These are phyloP conservation scores for Diplodus puntazzo DNA, from an alignment of 2,797 vertebrate genomes.

Conservation along the genomic window DNA sequence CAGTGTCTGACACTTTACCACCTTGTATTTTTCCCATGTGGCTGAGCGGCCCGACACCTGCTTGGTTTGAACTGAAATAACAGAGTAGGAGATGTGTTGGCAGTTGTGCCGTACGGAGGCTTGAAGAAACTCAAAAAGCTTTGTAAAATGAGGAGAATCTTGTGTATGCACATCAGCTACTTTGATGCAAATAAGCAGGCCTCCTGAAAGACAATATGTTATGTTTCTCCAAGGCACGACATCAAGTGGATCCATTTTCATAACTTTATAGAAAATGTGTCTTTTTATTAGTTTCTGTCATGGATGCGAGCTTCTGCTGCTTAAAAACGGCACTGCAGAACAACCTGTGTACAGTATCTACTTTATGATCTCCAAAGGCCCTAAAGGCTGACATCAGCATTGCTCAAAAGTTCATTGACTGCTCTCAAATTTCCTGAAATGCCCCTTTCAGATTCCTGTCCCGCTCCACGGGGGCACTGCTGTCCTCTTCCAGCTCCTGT, in stretches of 20 bases:
- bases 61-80: not conserved
- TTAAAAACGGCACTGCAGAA: conserved; percentile 21
- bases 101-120: too few species aligned
- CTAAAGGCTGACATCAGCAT: conserved; percentile 74
- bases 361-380: conserved; percentile 59
- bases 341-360: conserved; percentile 13
- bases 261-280: conserved; percentile 35
- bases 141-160: too few species aligned
- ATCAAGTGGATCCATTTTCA: conserved; percentile 38
- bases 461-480: conserved; percentile 31
- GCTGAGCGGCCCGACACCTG: not conserved
- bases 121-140: not conserved
- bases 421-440: conserved; percentile 68
- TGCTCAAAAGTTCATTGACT: conserved; percentile 67
- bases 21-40: too few species aligned
- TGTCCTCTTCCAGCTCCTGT: conserved; percentile 50
- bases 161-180: too few species aligned
- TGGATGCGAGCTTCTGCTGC: not conserved
- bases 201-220: not conserved
- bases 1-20: too few species aligned
- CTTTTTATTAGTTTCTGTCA: conserved; percentile 22
- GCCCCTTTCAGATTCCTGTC: conserved; percentile 47
- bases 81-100: not conserved
- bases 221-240: conserved; percentile 3
- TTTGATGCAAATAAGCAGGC: too few species aligned